These are phyloP conservation scores for Climacteris rufus DNA, from an alignment of 2,113 vertebrate genomes.

Conservation along the genomic window DNA sequence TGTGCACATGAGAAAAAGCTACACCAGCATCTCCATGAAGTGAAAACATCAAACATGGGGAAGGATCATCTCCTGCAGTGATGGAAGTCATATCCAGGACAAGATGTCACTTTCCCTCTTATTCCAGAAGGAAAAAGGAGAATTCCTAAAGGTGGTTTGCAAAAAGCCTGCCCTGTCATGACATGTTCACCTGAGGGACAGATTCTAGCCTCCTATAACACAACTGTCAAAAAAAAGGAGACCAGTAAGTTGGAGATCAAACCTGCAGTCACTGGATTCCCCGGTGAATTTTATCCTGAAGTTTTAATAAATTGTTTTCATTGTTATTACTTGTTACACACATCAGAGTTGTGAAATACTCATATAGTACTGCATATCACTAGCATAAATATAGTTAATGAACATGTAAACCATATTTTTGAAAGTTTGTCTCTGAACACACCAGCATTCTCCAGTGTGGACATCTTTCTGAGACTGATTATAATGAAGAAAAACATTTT, in stretches of 20 bases:
- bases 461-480: neutral
- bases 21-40: neutral
- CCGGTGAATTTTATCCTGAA: neutral
- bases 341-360: neutral
- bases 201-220: neutral
- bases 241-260: neutral
- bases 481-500: neutral
- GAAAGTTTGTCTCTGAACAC: neutral
- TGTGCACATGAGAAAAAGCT: neutral
- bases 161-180: neutral
- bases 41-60: neutral
- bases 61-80: neutral
- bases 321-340: neutral
- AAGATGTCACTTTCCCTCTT: fast-evolving
- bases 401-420: neutral
- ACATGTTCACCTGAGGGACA: neutral
- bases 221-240: neutral
- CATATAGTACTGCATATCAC: neutral
- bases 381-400: neutral
- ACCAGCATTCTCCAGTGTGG: neutral
- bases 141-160: neutral
- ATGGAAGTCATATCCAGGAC: neutral
- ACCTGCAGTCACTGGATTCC: neutral
- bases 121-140: neutral
- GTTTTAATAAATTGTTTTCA: neutral